phyloP scores from a whole-genome alignment of 1,140 invertebrate species.

The Calephelis nemesis region DNA sequence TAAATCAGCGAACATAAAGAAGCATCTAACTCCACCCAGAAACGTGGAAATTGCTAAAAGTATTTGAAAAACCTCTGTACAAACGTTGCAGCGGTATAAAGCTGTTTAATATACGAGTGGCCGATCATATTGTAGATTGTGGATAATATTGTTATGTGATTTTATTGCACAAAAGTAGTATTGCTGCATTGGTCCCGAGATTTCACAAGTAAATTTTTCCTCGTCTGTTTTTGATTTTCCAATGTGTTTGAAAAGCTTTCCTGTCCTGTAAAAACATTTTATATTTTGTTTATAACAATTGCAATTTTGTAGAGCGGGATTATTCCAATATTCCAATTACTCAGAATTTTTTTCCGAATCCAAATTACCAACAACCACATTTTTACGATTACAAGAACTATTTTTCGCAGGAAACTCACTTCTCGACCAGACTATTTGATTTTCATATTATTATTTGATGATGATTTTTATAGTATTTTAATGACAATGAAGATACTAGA shows the following conservation, averaged over 20 bases:
- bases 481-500: too few relatives aligned
- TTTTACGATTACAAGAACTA: too few relatives aligned
- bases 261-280: too few relatives aligned
- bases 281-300: too few relatives aligned
- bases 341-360: too few relatives aligned
- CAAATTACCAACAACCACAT: too few relatives aligned
- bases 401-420: too few relatives aligned
- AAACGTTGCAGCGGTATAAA: constrained; percentile 35
- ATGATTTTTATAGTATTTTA: too few relatives aligned
- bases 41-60: constrained; percentile 62
- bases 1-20: constrained; percentile 60
- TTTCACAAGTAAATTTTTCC: constrained; percentile 8
- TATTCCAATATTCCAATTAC: too few relatives aligned
- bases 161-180: constrained; percentile 21
- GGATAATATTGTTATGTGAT: constrained; percentile 45
- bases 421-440: too few relatives aligned
- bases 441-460: too few relatives aligned
- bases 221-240: constrained; percentile 1
- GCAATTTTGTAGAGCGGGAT: too few relatives aligned
- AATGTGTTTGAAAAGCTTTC: background rate
- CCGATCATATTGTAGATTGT: constrained; percentile 48
- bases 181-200: constrained; percentile 6
- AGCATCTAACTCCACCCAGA: constrained; percentile 51
- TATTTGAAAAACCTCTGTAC: constrained; percentile 46
- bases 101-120: constrained; percentile 46